Percentiles rank a stretch among this genome's conserved stretches.
Evolutionary conservation across 2,113 vertebrate genomes (phyloP).

Genomic region (Anarhynchus alexandrinus): DNA sequence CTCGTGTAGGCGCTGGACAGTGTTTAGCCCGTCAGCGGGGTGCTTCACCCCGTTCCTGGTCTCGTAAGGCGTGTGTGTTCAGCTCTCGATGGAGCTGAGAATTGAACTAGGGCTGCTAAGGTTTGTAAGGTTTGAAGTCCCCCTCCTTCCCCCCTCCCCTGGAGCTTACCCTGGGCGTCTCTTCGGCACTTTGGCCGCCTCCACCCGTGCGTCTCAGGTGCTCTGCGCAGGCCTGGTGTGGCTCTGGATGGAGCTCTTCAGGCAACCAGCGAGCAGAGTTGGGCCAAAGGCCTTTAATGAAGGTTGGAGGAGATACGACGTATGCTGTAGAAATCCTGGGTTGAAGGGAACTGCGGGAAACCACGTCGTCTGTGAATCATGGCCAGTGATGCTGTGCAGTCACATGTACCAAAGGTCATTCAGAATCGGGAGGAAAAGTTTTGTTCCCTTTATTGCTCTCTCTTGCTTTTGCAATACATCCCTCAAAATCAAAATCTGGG

Average conservation of each 20-base stretch:
- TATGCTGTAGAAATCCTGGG: background rate
- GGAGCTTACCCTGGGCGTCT: fast-evolving
- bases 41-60: background rate
- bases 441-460: background rate
- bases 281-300: background rate
- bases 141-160: background rate
- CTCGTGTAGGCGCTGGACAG: background rate
- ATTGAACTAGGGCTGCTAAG: background rate
- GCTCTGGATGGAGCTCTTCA: background rate
- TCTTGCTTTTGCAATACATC: background rate
- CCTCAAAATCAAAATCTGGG: background rate
- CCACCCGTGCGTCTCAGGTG: fast-evolving
- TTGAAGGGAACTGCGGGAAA: background rate
- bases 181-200: no score
- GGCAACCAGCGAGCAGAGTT: background rate
- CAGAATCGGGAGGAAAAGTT: background rate
- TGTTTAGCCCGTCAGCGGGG: background rate
- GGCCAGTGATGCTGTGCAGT: background rate
- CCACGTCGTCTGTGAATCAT: fast-evolving
- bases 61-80: fast-evolving
- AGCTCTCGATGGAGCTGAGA: background rate
- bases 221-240: background rate
- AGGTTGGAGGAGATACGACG: background rate
- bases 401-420: background rate
- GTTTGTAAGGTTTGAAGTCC: background rate